phyloP scores from a whole-genome alignment of 2,797 vertebrate species.

The Gallinago solitaria region DNA sequence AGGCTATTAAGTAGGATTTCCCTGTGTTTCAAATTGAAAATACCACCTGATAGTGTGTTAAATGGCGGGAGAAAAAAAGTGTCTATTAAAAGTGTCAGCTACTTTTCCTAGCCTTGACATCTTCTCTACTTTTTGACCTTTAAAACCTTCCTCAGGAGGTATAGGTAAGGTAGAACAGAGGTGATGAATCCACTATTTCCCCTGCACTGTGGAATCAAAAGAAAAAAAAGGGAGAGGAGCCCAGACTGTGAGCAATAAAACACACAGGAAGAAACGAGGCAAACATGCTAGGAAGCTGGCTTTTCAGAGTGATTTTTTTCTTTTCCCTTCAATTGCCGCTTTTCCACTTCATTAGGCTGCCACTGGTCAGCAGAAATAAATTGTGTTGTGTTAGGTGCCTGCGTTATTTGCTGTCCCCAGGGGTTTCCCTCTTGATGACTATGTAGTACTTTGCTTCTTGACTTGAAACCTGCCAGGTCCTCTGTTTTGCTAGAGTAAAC shows the following conservation, averaged over 20 bases:
- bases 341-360: slow-evolving; percentile 21
- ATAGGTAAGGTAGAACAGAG: not conserved
- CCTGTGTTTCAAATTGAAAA: not conserved
- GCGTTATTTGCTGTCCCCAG: not conserved
- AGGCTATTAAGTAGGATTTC: not conserved
- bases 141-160: not conserved
- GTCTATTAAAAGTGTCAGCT: not conserved
- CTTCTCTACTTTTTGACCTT: not conserved
- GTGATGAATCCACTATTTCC: not conserved
- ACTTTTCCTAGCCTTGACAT: not conserved
- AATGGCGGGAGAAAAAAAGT: not conserved
- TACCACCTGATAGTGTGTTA: not conserved
- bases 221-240: not conserved
- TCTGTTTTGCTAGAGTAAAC: not conserved
- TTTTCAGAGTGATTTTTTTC: not conserved
- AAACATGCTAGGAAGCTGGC: not conserved
- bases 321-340: not conserved
- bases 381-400: not conserved
- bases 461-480: not conserved
- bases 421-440: not conserved
- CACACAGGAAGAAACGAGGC: not conserved
- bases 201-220: not conserved
- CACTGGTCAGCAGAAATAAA: slow-evolving; percentile 18
- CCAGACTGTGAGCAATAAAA: not conserved
- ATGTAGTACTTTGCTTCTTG: not conserved